phyloP scores from a whole-genome alignment of 2,888 invertebrate species.

The Nycteola revayana region DNA sequence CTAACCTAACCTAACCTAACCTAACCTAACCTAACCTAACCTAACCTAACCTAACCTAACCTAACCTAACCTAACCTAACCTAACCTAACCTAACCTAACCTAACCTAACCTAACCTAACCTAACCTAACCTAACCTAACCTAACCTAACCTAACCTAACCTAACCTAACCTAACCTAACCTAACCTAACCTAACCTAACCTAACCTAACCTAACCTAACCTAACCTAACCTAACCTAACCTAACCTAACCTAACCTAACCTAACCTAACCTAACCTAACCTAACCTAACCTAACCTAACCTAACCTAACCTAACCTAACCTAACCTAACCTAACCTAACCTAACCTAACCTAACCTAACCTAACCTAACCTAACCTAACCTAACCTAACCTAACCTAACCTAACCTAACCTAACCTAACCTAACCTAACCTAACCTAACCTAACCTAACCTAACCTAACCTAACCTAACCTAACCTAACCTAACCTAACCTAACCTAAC shows the following conservation, averaged over 20 bases:
- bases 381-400: constrained; percentile 29
- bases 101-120: constrained; percentile 21
- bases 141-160: constrained; percentile 13
- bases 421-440: constrained; percentile 29
- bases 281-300: constrained; percentile 22
- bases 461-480: constrained; percentile 25
- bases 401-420: constrained; percentile 28
- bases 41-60: constrained; percentile 13
- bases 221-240: constrained; percentile 20
- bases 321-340: constrained; percentile 11
- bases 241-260: constrained; percentile 24
- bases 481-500: constrained; percentile 23
- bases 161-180: constrained; percentile 13
- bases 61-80: constrained; percentile 12
- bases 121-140: constrained; percentile 20
- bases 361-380: constrained; percentile 24
- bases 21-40: no score
- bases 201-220: constrained; percentile 24
- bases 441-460: constrained; percentile 30
- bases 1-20: constrained; percentile 12
- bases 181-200: constrained; percentile 24
- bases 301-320: constrained; percentile 19
- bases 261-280: constrained; percentile 26
- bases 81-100: constrained; percentile 21
- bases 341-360: constrained; percentile 19